Evolutionary conservation across 1,140 invertebrate species (phyloP), one percentile per base, ranked within the genome.

Genomic region (Helicorthomorpha holstii): DNA sequence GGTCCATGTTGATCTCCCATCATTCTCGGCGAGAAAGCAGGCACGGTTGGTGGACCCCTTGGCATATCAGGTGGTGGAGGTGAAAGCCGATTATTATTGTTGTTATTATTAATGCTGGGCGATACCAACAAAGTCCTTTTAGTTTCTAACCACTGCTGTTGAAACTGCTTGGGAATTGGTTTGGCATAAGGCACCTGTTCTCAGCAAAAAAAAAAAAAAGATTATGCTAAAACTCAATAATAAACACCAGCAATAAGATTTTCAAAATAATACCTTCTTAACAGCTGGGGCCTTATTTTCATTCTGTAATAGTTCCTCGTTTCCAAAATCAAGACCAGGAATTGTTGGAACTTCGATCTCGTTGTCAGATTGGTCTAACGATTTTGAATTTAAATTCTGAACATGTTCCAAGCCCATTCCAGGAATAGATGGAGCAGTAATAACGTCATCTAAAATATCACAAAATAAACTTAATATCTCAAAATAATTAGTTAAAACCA

Each of bases 351-450:
- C 59, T 75, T 75, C 27, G 7, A 27, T 44, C 53, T 64, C n/a
- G 60, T 75, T 56, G 61, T 69, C 57, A 55, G 54, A 59, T 88
- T 82, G 67, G 12, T 54, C 56, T 10, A 57, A 27, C 14, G 54
- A 44, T 21, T 57, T 56, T 26, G 60, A 56, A 22, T 61, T 46
- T n/a, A 59, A 61, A 51, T 63, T 55, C 7, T 34, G 29, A n/a
- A n/a, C n/a, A 80, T 79, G 61, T 64, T 95, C 91, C 21, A 90
- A 82, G 21, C 91, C 92, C 87, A 94, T 92, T 26, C 93, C 93
- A 43, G 91, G 91, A 63, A 95, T 90, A 12, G 81, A 55, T 10
- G 63, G 59, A 26, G 60, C 51, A 22, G 57, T 69, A 1, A 80
- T 76, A 44, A 76, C 73, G 61, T 88, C 83, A 59, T 88, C 85